phyloP scores from a whole-genome alignment of 2,113 vertebrate genomes.

The Tragelaphus strepsiceros region DNA sequence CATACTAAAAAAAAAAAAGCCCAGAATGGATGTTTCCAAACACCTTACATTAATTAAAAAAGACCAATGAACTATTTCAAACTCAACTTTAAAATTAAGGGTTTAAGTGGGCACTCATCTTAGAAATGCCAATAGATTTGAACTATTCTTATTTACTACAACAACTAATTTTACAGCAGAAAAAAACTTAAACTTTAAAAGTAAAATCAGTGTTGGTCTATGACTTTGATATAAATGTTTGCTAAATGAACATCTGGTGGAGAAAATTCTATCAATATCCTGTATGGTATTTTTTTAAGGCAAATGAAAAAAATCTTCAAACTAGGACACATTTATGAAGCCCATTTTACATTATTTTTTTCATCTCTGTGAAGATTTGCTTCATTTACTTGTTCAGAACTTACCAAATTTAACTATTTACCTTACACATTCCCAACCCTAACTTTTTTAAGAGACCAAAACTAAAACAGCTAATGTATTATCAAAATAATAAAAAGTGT shows the following conservation, averaged over 20 bases:
- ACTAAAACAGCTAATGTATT: not conserved
- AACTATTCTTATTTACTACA: not conserved
- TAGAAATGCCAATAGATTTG: not conserved
- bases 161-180: not conserved
- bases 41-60: not conserved
- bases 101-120: not conserved
- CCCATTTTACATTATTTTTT: constrained; percentile 13
- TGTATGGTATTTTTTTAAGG: not conserved
- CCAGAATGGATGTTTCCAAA: not conserved
- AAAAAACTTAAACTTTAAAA: constrained; percentile 8
- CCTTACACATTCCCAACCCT: not conserved
- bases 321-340: not conserved
- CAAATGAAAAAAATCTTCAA: constrained; percentile 19
- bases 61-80: not conserved
- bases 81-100: constrained; percentile 15
- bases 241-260: not conserved
- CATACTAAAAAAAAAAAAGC: not conserved
- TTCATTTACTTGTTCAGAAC: not conserved
- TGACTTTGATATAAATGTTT: not conserved
- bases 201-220: constrained; percentile 5
- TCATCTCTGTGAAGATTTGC: not conserved
- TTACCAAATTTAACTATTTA: not conserved
- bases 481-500: not conserved
- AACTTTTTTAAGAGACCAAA: not conserved
- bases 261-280: not conserved